phyloP scores from a whole-genome alignment of 2,888 invertebrate species.

The Apodemia duryi region DNA sequence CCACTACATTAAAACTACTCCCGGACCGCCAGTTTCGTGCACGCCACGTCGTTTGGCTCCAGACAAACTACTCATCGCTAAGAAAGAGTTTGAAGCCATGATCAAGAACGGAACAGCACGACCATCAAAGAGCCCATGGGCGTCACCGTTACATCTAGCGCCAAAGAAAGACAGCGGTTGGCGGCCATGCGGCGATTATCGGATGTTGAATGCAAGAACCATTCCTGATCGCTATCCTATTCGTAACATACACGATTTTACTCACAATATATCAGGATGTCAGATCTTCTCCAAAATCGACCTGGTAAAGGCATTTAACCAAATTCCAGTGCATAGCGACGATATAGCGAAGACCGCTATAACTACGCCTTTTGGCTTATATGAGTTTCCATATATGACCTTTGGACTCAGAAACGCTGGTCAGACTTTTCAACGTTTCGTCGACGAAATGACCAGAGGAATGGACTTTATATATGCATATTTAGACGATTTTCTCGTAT shows the following conservation, averaged over 20 bases:
- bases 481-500: constrained; percentile 9
- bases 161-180: constrained; percentile 16
- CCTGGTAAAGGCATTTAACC: constrained; percentile 40
- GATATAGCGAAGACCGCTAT: constrained; percentile 37
- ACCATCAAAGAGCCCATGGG: constrained; percentile 24
- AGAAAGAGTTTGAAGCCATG: constrained; percentile 1
- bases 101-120: constrained; percentile 23
- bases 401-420: not conserved
- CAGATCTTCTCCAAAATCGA: constrained; percentile 7
- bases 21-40: constrained; percentile 25
- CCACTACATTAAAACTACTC: constrained; percentile 22
- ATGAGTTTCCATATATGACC: not conserved
- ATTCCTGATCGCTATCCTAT: constrained; percentile 38
- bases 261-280: constrained; percentile 5
- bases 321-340: constrained; percentile 42
- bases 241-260: constrained; percentile 32
- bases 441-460: constrained; percentile 35
- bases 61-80: constrained; percentile 15
- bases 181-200: constrained; percentile 43
- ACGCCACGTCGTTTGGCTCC: constrained; percentile 26
- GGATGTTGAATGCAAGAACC: constrained; percentile 36
- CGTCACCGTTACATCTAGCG: constrained; percentile 27
- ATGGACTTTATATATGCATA: constrained; percentile 32
- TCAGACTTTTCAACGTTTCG: constrained; percentile 28
- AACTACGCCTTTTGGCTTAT: constrained; percentile 24